Evolutionary conservation across 1,140 invertebrate species (phyloP), one percentile per base, ranked within the genome.

Genomic region (Subanguina moxae): DNA sequence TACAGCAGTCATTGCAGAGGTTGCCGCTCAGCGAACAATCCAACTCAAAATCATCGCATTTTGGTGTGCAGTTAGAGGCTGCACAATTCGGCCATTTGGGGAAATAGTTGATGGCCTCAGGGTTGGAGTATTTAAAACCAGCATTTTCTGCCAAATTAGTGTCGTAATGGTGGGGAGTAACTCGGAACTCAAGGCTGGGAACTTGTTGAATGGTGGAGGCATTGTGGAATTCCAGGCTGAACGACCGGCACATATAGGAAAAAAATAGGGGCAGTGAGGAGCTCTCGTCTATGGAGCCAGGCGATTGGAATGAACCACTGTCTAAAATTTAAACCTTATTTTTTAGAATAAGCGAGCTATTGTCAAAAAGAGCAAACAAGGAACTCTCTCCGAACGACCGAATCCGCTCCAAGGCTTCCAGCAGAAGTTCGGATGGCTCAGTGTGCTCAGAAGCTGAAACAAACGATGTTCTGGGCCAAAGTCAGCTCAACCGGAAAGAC

Each of bases 61-160:
- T 52, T 3, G 23, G 32, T 3, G 3, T 38, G 32, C 3, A 38
- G 15, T 15, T 52, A 19, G 32, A 38, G 11, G 32, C 32, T 38
- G 25, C 38, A 63, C 74, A 75, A 28, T 46, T 58, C 13, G 74
- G 74, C 74, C 74, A 75, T 7, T 75, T 23, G 8, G 74, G 74
- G 25, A 62, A 75, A 58, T 75, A 75, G 57, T 75, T 74, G 8
- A 64, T 52, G 38, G 59, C 46, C 52, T 75, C 74, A 0, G 59
- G 42, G 57, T 75, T 75, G 48, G n/a, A 19, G 23, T 52, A 52
- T 15, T 15, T 63, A 61, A 75, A 75, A 25, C 74, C 74, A 0
- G 59, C 38, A 52, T 75, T 75, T 57, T 73, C 56, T 32, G 70
- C 64, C 25, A 68, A 62, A 1, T 70, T 75, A 19, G 74, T 73